phyloP scores from a whole-genome alignment of 2,797 vertebrate species.

The Alectoris magna region DNA sequence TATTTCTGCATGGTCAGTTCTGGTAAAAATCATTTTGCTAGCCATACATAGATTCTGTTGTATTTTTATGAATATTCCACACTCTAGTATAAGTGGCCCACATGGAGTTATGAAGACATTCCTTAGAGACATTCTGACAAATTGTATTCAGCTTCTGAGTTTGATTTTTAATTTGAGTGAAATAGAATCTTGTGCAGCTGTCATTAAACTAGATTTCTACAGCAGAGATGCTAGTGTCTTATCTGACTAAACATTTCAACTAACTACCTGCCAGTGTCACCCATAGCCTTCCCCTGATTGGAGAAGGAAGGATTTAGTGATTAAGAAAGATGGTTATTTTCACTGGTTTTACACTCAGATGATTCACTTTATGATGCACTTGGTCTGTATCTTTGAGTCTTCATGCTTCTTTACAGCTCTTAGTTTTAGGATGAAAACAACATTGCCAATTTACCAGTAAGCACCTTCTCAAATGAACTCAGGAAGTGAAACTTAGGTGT shows the following conservation, averaged over 20 bases:
- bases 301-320: neutral
- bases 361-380: neutral
- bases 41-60: neutral
- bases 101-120: neutral
- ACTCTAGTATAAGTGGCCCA: neutral
- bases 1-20: neutral
- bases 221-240: neutral
- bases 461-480: neutral
- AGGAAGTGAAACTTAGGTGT: neutral
- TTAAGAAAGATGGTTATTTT: neutral
- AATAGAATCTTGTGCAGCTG: neutral
- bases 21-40: neutral
- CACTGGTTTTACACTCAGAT: neutral
- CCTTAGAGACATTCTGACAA: neutral
- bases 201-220: neutral
- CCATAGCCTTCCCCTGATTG: neutral
- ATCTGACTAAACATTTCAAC: neutral
- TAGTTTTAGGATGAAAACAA: neutral
- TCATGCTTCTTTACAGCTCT: neutral
- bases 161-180: neutral
- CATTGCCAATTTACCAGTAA: neutral
- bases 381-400: neutral
- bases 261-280: neutral
- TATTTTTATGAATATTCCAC: neutral
- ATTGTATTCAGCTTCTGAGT: neutral